Evolutionary conservation across 2,113 vertebrate genomes (phyloP).

Genomic region (Shinisaurus crocodilurus): DNA sequence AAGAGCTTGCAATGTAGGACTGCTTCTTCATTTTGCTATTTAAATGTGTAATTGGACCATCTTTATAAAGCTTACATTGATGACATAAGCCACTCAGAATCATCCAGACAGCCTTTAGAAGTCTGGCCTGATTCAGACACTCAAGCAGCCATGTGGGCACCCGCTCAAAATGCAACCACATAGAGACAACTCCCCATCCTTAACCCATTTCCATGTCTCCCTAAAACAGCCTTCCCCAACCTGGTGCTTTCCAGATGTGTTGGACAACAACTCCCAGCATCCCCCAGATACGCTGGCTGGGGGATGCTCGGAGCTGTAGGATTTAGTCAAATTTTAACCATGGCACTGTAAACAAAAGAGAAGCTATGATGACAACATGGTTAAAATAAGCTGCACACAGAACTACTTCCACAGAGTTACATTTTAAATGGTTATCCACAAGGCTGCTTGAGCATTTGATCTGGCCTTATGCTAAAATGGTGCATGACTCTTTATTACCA

Average conservation of each 20-base stretch:
- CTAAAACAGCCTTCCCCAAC: neutral
- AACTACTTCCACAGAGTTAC: neutral
- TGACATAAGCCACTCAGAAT: neutral
- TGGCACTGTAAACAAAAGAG: neutral
- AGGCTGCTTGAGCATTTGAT: neutral
- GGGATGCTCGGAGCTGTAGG: too few species aligned
- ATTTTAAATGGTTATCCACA: neutral
- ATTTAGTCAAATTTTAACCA: neutral
- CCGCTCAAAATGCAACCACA: neutral
- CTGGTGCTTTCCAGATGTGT: too few species aligned
- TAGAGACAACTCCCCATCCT: neutral
- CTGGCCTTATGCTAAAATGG: neutral
- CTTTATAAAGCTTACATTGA: neutral
- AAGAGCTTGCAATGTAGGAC: neutral
- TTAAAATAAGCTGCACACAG: neutral
- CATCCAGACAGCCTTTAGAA: neutral
- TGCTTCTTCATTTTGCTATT: too few species aligned
- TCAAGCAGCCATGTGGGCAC: neutral
- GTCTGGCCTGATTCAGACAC: neutral
- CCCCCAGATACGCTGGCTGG: too few species aligned
- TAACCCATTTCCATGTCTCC: neutral
- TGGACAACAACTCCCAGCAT: too few species aligned
- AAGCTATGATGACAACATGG: neutral
- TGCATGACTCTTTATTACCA: neutral
- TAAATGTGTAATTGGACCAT: neutral